Base-by-base conservation (phyloP, 92 coral and sea anemone genomes). In the Porites cylindrica region DNA sequence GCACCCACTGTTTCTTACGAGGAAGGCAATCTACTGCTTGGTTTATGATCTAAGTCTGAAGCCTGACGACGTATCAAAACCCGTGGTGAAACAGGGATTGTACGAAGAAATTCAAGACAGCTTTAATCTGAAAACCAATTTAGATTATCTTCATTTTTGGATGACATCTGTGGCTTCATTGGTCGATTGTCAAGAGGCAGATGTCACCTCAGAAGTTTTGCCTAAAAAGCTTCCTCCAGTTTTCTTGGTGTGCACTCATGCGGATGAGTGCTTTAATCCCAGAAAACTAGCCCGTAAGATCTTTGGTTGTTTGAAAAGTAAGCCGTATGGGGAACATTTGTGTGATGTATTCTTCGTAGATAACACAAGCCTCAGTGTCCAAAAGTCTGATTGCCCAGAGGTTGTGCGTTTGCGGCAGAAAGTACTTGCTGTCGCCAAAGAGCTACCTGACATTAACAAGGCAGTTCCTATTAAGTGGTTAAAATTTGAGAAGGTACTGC, bases 21-120 rank as follows among this genome's bases (percentile, higher is more conserved):
- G 43, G 12, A 24, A 29, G 10, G 72, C 82, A 81, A 92, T 88
- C 61, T 84, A 88, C 38, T 91, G 92, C 52, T 91, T 91, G 59
- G 11, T 54, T 54, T 54, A 54, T 54, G 4, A 91, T 83, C 78
- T 77, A 74, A 18, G 77, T 75, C 8, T 91, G 88, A 50, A 72
- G 75, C 63, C 68, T 78, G 65, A 51, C 51, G 79, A 58, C 65
- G 79, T 6, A 87, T 72, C 13, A 50, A 85, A 51, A 84, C 87
- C 86, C 24, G 64, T 72, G 4, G 76, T 85, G 7, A 90, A 56
- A 80, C 66, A 62, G 50, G 90, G 87, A 19, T 43, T 64, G 18
- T 80, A 8, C 26, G 53, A 23, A 47, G 26, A 67, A 21, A 7
- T 1, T 67, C 72, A 23, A 67, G 72, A 67, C 1, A 67, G 47